phyloP scores from a whole-genome alignment of 2,888 invertebrate species.

The Athripsodes cinereus region DNA sequence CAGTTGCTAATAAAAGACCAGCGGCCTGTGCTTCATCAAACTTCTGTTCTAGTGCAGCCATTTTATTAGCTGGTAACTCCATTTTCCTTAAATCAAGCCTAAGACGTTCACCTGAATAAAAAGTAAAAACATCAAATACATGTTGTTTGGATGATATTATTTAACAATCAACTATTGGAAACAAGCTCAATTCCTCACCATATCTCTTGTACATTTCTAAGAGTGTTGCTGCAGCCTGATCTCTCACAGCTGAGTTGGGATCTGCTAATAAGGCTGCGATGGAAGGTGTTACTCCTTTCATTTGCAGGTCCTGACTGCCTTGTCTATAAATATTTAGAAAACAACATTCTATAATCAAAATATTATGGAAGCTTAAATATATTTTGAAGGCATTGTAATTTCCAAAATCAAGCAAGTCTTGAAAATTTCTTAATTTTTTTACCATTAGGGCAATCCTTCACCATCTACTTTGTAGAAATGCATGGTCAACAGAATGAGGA shows the following conservation, averaged over 20 bases:
- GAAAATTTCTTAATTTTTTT: too few species aligned
- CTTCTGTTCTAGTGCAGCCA: slow-evolving; percentile 65
- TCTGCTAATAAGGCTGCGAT: slow-evolving; percentile 81
- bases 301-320: slow-evolving; percentile 75
- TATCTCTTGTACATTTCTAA: slow-evolving; percentile 91
- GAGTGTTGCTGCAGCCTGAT: slow-evolving; percentile 78
- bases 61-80: slow-evolving; percentile 66
- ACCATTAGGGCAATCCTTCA: too few species aligned
- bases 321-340: too few species aligned
- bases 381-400: too few species aligned
- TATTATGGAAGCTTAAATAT: too few species aligned
- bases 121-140: background rate
- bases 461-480: too few species aligned
- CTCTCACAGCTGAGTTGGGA: slow-evolving; percentile 80
- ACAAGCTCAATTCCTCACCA: slow-evolving; percentile 42
- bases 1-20: slow-evolving; percentile 73
- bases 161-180: background rate
- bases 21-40: slow-evolving; percentile 82
- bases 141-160: background rate
- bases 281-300: slow-evolving; percentile 76
- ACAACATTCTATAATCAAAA: too few species aligned
- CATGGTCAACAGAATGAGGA: too few species aligned
- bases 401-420: too few species aligned
- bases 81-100: slow-evolving; percentile 77
- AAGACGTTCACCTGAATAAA: slow-evolving; percentile 62